Conservation (phyloP, 2,797 vertebrate genomes). For the Chrosomus eos region DNA sequence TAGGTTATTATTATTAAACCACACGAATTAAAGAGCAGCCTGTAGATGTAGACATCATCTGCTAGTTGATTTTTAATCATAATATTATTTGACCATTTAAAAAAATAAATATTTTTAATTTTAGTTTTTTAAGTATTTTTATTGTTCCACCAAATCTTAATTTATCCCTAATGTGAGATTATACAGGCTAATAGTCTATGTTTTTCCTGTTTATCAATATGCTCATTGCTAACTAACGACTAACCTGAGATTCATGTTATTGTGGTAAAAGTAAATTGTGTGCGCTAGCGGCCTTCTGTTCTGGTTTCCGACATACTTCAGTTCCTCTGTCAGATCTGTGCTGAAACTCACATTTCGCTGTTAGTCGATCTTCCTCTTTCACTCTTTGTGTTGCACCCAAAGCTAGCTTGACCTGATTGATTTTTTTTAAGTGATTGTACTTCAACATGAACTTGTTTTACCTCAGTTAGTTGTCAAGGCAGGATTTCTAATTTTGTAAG, state of each 20-base stretch:
- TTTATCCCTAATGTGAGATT: background rate
- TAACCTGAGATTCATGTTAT: background rate
- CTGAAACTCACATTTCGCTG: slow-evolving; percentile 67
- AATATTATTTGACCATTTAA: background rate
- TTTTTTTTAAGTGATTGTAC: too few relatives aligned
- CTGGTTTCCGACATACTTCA: slow-evolving; percentile 68
- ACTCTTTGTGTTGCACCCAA: background rate
- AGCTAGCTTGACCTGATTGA: background rate
- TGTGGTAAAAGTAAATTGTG: background rate
- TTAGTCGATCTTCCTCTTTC: slow-evolving; percentile 50
- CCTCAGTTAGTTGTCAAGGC: too few relatives aligned
- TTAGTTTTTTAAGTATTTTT: background rate
- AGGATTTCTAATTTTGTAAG: background rate
- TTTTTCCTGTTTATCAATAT: too few relatives aligned
- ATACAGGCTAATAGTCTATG: too few relatives aligned
- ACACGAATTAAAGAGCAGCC: background rate
- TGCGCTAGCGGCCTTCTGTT: background rate
- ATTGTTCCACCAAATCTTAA: background rate
- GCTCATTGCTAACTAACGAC: too few relatives aligned
- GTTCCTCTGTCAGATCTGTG: slow-evolving; percentile 66
- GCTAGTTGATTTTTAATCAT: background rate
- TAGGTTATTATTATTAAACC: too few relatives aligned
- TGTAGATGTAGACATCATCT: background rate
- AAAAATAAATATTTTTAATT: background rate
- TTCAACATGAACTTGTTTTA: too few relatives aligned